These are phyloP conservation scores for Myotis pilosus DNA, from an alignment of 2,797 vertebrate genomes.

Conservation along the genomic window DNA sequence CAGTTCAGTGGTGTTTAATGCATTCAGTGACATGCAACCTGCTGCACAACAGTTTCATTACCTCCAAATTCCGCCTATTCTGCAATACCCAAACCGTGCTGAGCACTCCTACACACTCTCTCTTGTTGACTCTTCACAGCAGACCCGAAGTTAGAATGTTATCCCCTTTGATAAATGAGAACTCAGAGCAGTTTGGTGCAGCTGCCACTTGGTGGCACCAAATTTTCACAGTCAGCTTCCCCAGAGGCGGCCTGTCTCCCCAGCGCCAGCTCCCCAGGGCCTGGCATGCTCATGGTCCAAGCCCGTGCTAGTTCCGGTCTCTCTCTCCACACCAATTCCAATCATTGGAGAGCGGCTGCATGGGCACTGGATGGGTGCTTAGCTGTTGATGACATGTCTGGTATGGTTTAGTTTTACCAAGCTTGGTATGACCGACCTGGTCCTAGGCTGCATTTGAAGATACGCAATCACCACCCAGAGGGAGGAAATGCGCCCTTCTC, in stretches of 20 bases:
- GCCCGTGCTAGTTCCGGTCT: neutral
- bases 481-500: neutral
- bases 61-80: neutral
- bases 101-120: rapidly evolving
- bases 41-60: neutral
- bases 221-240: too few relatives aligned
- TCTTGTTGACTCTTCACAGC: neutral
- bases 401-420: neutral
- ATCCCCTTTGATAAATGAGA: neutral
- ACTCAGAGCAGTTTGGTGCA: neutral
- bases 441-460: neutral
- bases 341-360: rapidly evolving
- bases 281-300: rapidly evolving
- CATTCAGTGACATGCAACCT: neutral
- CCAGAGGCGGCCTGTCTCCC: neutral
- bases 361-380: neutral
- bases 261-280: neutral
- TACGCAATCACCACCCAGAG: too few relatives aligned
- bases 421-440: rapidly evolving
- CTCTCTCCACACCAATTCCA: neutral
- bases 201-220: too few relatives aligned
- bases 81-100: neutral
- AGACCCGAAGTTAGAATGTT: neutral
- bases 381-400: neutral
- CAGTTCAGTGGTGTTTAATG: too few relatives aligned